Conservation (phyloP, 2,113 vertebrate species). For the Melanocharis versteri region DNA sequence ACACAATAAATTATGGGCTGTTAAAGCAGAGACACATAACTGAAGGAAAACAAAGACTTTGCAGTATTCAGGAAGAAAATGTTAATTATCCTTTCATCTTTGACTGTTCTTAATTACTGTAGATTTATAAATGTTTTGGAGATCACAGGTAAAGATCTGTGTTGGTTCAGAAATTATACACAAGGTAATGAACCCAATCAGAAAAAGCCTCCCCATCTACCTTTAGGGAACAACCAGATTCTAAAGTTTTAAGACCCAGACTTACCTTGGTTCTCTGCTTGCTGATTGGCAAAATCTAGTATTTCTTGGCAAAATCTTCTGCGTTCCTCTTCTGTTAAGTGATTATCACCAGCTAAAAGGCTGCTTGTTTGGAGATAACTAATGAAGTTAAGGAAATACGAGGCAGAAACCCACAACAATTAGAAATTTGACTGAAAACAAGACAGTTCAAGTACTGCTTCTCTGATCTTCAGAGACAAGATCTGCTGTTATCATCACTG, state of each 20-base stretch:
- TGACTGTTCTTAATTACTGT: not conserved
- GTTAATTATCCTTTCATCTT: not conserved
- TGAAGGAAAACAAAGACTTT: not conserved
- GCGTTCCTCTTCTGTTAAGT: constrained; percentile 83
- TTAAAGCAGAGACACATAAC: not conserved
- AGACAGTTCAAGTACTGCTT: not conserved
- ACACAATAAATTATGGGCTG: not conserved
- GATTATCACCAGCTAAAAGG: constrained; percentile 86
- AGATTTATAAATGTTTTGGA: not conserved
- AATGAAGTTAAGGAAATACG: constrained; percentile 75
- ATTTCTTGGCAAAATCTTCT: constrained; percentile 91
- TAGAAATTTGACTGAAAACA: not conserved
- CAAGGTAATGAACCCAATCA: not conserved
- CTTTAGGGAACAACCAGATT: not conserved
- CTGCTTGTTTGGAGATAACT: constrained; percentile 95
- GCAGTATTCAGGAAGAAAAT: not conserved
- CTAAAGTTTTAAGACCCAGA: not conserved
- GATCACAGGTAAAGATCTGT: no score
- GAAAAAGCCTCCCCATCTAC: not conserved
- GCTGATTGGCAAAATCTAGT: constrained; percentile 79
- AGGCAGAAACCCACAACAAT: not conserved
- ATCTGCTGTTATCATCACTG: not conserved
- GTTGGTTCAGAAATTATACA: not conserved
- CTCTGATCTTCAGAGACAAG: not conserved
- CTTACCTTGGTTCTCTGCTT: constrained; percentile 74